Evolutionary conservation across 1,140 invertebrate genomes (phyloP), one percentile per base, ranked within the genome.

Genomic region (Lethocerus indicus): DNA sequence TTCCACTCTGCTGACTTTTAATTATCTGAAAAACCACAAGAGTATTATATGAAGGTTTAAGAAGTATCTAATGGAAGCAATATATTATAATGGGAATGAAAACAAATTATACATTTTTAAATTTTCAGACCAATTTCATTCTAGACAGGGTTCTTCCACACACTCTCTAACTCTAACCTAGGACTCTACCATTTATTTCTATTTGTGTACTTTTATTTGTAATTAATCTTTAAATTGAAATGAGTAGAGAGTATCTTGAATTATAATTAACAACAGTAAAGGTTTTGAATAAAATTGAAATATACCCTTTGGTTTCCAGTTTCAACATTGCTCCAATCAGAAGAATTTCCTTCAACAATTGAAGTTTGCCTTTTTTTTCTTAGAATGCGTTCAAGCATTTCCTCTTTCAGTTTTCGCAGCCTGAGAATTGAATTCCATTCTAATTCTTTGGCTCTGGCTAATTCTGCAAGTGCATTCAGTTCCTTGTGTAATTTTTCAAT

Each of bases 391-490:
- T 79, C 62, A 44, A 83, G 67, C 14, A 82, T 75, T 59, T 87
- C 81, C 60, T 88, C 83, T 65, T 87, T 87, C 0, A 86, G 67
- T 60, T 86, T 87, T 58, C 80, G 81, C 54, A 84, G 65, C 58
- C 80, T 48, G 6, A 87, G 59, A 25, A 88, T 77, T 40, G 81
- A 76, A 58, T 87, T 86, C 83, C 83, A 87, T 63, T 88, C 83
- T 52, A 78, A 71, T 67, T 87, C 84, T 61, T 86, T 87, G 57
- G 77, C 74, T 55, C 74, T 72, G 1, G 79, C 73, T 13, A 84
- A 58, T 53, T 80, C 76, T 40, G 75, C 69, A 40, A 87, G 62
- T 1, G 75, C 75, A 59, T 76, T 66, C 52, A 80, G 76, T 59
- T 81, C 77, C 20, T 65, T 60, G 6, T 73, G 61, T 9, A 78